Evolutionary conservation across 2,888 invertebrate genomes (phyloP).

Genomic region (Coecobrya sp.): DNA sequence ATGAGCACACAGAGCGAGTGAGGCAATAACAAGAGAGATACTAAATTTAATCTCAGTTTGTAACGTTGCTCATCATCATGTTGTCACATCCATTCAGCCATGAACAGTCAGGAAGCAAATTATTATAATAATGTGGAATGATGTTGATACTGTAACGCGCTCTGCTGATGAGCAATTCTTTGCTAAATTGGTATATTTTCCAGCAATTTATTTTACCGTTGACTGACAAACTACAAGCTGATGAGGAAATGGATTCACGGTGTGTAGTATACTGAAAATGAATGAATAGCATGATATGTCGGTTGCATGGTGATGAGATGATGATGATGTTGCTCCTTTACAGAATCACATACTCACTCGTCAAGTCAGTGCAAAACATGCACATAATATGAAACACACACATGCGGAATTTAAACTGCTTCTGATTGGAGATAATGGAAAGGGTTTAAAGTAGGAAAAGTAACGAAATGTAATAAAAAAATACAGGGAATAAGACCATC

Average conservation of each 20-base stretch:
- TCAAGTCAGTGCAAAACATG: not conserved
- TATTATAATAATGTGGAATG: constrained; percentile 49
- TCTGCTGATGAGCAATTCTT: constrained; percentile 9
- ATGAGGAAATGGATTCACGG: constrained; percentile 58
- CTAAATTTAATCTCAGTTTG: not conserved
- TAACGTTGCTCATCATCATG: constrained; percentile 1
- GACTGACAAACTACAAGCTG: not conserved
- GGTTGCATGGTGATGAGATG: not conserved
- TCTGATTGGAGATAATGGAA: constrained; percentile 63
- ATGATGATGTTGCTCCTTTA: not conserved
- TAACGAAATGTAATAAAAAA: constrained; percentile 43
- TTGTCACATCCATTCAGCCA: constrained; percentile 59
- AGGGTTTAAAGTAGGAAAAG: constrained; percentile 69
- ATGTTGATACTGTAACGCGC: not conserved
- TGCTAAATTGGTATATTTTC: constrained; percentile 35
- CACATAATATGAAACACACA: too few species aligned
- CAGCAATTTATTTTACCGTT: constrained; percentile 53
- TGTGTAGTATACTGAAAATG: not conserved
- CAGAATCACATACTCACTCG: not conserved
- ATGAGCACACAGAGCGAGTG: not conserved
- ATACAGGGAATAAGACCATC: constrained; percentile 11
- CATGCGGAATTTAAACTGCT: constrained; percentile 72
- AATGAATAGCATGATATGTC: constrained; percentile 23
- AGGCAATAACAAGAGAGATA: not conserved
- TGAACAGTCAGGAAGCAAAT: constrained; percentile 79